A percentile compares a stretch with the other conserved stretches of the same genome.
Evolutionary conservation across 2,888 invertebrate genomes (phyloP).

Genomic region (Antheraea assamensis): DNA sequence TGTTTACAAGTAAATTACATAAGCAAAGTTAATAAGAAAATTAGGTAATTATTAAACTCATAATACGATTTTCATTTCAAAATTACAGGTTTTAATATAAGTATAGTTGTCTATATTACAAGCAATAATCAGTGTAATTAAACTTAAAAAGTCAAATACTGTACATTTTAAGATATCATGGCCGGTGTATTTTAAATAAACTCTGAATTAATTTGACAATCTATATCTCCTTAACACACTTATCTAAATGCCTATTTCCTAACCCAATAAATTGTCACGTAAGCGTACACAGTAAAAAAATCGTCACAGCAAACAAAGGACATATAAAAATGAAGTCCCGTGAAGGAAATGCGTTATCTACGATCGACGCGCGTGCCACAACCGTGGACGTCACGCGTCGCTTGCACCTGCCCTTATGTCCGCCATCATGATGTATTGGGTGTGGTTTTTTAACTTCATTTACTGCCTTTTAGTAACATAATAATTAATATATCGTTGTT

Average conservation of each 20-base stretch:
- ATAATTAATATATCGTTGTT: constrained; percentile 17
- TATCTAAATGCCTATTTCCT: constrained; percentile 32
- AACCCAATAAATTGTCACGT: constrained; percentile 35
- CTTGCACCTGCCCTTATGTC: constrained; percentile 60
- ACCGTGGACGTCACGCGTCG: constrained; percentile 35
- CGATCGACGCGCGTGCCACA: constrained; percentile 36
- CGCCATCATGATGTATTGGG: constrained; percentile 17
- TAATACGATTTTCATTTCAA: neutral
- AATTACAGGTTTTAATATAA: neutral
- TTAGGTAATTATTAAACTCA: neutral
- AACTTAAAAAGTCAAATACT: neutral
- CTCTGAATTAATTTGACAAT: neutral
- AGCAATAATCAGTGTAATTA: neutral
- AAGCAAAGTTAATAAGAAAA: neutral
- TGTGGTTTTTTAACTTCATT: constrained; percentile 19
- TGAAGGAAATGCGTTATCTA: constrained; percentile 46
- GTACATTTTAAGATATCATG: neutral
- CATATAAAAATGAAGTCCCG: constrained; percentile 52
- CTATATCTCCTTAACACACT: neutral
- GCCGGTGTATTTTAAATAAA: neutral
- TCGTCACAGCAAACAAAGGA: constrained; percentile 55
- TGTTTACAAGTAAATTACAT: neutral
- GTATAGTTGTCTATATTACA: neutral
- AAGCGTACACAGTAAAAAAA: constrained; percentile 47
- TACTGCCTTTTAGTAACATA: constrained; percentile 18